These are phyloP conservation scores for Aphelenchoides bicaudatus DNA, from an alignment of 2,888 invertebrate species.

Conservation along the genomic window DNA sequence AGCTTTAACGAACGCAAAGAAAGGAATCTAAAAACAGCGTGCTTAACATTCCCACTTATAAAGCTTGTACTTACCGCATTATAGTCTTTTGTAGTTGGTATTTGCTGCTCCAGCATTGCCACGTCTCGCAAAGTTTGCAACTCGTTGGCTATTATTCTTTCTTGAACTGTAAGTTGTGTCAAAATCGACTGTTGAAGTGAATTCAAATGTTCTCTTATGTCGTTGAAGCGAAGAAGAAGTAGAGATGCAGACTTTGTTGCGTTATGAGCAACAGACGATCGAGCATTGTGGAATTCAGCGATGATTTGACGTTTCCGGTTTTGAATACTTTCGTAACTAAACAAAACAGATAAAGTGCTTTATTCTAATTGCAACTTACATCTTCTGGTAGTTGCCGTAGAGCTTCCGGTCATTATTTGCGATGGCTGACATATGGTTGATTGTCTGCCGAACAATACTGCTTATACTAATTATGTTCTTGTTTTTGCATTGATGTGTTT, in stretches of 20 bases:
- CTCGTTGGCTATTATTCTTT: slow-evolving; percentile 4
- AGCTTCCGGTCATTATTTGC: slow-evolving; percentile 12
- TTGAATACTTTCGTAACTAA: slow-evolving; percentile 1
- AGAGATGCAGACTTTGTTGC: slow-evolving; percentile 3
- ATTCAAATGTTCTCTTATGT: slow-evolving; percentile 9
- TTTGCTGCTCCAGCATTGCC: slow-evolving; percentile 4
- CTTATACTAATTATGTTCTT: background rate
- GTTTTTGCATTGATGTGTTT: background rate
- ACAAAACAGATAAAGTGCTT: background rate
- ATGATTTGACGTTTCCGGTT: slow-evolving; percentile 8
- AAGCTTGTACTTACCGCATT: no score
- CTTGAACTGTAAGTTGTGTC: background rate
- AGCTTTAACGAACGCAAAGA: slow-evolving; percentile 14
- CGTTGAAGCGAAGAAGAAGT: slow-evolving; percentile 6
- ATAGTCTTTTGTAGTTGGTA: background rate
- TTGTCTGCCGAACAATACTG: background rate
- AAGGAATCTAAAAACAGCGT: no score
- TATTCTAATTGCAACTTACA: slow-evolving; percentile 3
- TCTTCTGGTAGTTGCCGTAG: slow-evolving; percentile 9
- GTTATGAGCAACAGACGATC: background rate
- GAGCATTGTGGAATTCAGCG: slow-evolving; percentile 5
- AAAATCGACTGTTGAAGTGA: background rate
- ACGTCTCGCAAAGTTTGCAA: background rate
- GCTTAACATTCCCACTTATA: no score
- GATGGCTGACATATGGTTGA: background rate